Base-by-base conservation (phyloP, 2,888 invertebrate species). In the Pteria penguin region DNA sequence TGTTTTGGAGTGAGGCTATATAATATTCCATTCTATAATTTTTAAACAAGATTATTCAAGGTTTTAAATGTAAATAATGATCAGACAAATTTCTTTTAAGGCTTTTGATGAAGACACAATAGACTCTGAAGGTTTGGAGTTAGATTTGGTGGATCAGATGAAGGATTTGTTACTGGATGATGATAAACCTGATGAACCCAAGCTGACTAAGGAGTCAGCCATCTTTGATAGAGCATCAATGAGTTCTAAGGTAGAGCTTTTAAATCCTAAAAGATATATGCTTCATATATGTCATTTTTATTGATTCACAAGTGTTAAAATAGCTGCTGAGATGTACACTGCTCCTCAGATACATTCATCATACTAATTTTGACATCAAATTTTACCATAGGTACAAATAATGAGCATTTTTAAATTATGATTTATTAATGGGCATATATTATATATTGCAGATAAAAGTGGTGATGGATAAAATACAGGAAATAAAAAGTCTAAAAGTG, bases 111-210 rank as follows among this genome's bases (percentile, higher is more conserved):
- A 84, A 29, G 91, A 90, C 71, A 88, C 84, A n/a, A 78, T 88
- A 61, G 83, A 87, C 69, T 84, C 85, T 57, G 91, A 91, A 62
- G 90, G 90, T 0, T 75, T 91, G n/a, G 90, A 91, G 54, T 78
- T 91, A 71, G 85, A 88, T 57, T 70, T 91, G 27, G 88, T 87
- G 27, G 90, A 84, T 84, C 91, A 88, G 76, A 83, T 91, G 91
- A 89, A 84, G 79, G 93, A 89, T 27, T 91, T 93, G 29, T 90
- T 93, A 24, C 88, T 92, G 60, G 91, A 92, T 22, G 92, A 90
- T 18, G 72, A 94, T 1, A 78, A 77, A 81, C 90, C 94, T 31
- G 95, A 96, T 70, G 26, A 45, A 32, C 22, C 27, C 5, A 61
- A 71, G 22, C 63, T 82, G 2, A 79, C 74, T 18, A 84, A 83